phyloP scores from a whole-genome alignment of 2,888 invertebrate genomes.

The Mactromeris polynyma region DNA sequence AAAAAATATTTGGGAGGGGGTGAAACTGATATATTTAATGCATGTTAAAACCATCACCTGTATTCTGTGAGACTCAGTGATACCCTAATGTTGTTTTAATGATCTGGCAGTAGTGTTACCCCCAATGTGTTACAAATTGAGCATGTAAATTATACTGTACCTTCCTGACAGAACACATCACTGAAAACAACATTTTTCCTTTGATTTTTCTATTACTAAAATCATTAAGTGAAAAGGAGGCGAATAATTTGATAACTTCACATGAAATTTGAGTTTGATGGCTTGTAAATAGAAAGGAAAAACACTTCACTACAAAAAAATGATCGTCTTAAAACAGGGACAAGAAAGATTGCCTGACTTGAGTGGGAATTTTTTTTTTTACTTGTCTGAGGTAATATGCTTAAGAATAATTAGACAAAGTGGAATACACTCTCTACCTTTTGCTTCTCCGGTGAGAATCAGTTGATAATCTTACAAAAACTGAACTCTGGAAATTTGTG shows the following conservation, averaged over 20 bases:
- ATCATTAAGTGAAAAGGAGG: not conserved
- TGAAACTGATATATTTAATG: not conserved
- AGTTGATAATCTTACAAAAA: too few species aligned
- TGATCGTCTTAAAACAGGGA: not conserved
- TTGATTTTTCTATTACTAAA: slow-evolving; percentile 12
- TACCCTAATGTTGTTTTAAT: slow-evolving; percentile 18
- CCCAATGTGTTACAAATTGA: slow-evolving; percentile 19
- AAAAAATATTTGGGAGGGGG: too few species aligned
- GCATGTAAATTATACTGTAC: slow-evolving; percentile 23
- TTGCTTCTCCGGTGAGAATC: too few species aligned
- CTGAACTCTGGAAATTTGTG: not conserved
- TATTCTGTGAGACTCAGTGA: not conserved
- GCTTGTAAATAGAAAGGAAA: not conserved
- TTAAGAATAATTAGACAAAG: not conserved
- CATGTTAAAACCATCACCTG: slow-evolving; percentile 22
- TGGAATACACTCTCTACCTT: too few species aligned
- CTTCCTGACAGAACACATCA: slow-evolving; percentile 21
- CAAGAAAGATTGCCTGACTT: not conserved
- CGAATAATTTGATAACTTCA: not conserved
- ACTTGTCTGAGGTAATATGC: not conserved
- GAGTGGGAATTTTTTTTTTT: not conserved
- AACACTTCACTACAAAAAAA: not conserved
- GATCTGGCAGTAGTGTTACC: not conserved
- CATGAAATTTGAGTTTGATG: not conserved
- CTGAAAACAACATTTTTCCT: slow-evolving; percentile 6